A percentile compares a stretch with the other conserved stretches of the same genome.
These are phyloP conservation scores for Heliconius erato DNA, from an alignment of 2,888 invertebrate species.

Conservation along the genomic window DNA sequence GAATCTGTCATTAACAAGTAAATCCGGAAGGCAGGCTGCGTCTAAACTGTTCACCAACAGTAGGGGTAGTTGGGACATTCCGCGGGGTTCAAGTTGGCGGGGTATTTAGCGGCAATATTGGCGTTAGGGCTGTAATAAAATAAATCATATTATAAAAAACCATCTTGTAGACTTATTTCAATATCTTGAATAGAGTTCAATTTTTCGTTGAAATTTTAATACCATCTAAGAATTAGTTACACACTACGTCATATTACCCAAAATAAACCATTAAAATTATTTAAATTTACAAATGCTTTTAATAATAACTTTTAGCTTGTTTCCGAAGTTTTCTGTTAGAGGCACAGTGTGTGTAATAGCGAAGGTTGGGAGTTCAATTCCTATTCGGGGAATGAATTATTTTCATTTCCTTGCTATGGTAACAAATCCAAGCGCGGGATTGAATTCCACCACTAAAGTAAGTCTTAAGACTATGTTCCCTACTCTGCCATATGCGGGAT, in stretches of 20 bases:
- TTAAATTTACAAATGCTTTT: background rate
- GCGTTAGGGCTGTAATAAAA: constrained; percentile 65
- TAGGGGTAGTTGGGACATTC: constrained; percentile 87
- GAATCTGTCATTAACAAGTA: constrained; percentile 53
- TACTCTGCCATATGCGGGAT: background rate
- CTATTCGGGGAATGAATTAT: too few species aligned
- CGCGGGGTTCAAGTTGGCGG: constrained; percentile 83
- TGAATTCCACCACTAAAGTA: too few species aligned
- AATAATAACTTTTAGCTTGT: background rate
- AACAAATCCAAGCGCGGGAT: too few species aligned
- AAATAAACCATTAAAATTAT: too few species aligned
- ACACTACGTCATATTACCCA: too few species aligned
- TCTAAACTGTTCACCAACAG: constrained; percentile 69
- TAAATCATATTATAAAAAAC: background rate
- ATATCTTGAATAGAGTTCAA: background rate
- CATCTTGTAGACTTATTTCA: background rate
- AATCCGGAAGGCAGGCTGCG: constrained; percentile 42
- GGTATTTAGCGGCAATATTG: constrained; percentile 74
- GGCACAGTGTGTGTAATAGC: too few species aligned
- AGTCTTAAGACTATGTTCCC: too few species aligned
- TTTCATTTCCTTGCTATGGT: too few species aligned
- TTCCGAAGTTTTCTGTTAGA: too few species aligned
- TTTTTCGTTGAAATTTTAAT: too few species aligned
- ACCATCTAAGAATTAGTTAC: too few species aligned
- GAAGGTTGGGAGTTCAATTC: too few species aligned